phyloP scores from a whole-genome alignment of 2,113 vertebrate species.

The Cranoglanis bouderius region DNA sequence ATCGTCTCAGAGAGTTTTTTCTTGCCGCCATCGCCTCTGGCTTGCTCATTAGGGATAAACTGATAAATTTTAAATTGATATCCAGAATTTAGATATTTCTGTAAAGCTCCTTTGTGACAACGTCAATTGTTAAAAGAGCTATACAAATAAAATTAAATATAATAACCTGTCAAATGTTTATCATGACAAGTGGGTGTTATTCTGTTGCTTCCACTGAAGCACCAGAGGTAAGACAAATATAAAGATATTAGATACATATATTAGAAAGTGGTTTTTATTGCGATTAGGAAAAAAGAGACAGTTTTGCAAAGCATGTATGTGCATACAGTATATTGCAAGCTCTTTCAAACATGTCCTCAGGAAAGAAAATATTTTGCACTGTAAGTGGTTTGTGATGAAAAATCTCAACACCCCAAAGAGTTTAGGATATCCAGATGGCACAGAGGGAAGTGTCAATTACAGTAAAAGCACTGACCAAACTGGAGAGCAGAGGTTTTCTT shows the following conservation, averaged over 20 bases:
- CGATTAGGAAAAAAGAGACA: neutral
- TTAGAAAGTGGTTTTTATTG: too few relatives aligned
- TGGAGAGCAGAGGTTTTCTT: slow-evolving; percentile 8
- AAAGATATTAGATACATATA: neutral
- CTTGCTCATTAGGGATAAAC: too few relatives aligned
- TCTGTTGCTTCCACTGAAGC: neutral
- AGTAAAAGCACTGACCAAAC: neutral
- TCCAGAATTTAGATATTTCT: too few relatives aligned
- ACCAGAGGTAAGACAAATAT: neutral
- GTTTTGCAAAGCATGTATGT: neutral
- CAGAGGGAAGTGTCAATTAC: slow-evolving; percentile 7
- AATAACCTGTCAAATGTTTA: neutral
- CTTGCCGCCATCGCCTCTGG: too few relatives aligned
- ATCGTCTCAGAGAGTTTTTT: too few relatives aligned
- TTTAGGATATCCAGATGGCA: neutral
- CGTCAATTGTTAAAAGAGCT: too few relatives aligned
- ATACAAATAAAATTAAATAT: too few relatives aligned
- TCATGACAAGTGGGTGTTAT: neutral
- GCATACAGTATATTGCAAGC: neutral
- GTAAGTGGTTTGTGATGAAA: neutral
- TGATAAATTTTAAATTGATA: too few relatives aligned
- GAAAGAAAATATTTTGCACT: neutral
- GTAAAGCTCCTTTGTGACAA: too few relatives aligned
- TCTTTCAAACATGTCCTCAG: neutral
- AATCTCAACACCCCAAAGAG: neutral